A percentile compares a stretch with the other conserved stretches of the same genome.
Conservation (phyloP, 2,113 vertebrate species). For the Mungos mungo region DNA sequence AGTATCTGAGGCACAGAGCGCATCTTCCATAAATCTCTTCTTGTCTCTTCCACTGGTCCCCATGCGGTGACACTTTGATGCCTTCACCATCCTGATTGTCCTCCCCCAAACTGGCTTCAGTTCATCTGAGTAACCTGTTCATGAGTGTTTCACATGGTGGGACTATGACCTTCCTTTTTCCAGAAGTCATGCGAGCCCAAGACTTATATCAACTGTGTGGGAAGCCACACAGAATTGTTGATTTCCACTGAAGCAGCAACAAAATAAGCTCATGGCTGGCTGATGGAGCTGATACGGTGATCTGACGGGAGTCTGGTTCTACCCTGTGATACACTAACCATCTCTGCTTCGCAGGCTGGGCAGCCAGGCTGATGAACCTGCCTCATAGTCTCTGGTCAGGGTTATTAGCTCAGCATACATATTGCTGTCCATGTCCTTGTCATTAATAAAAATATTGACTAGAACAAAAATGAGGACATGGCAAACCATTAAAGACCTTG, state of each 20-base stretch:
- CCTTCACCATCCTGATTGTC: neutral
- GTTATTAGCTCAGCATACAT: neutral
- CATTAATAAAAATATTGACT: constrained; percentile 5
- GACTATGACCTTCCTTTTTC: neutral
- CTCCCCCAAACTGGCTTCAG: neutral
- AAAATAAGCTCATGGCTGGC: neutral
- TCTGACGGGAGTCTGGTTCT: neutral
- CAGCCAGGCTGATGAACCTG: neutral
- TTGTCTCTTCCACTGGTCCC: neutral
- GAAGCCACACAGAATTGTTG: neutral
- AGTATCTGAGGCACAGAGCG: neutral
- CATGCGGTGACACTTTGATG: neutral
- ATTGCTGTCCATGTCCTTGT: neutral
- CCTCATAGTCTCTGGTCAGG: neutral
- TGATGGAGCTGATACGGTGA: neutral
- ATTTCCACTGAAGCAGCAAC: neutral
- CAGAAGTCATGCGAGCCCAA: neutral
- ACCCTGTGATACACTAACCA: too few relatives aligned
- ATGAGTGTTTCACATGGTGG: neutral
- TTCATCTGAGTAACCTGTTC: neutral
- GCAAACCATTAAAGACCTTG: neutral
- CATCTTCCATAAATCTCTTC: neutral
- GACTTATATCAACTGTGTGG: neutral
- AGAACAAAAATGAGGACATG: neutral
- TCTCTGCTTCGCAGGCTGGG: neutral